Evolutionary conservation across 2,113 vertebrate species (phyloP).

Genomic region (Orcinus orca): DNA sequence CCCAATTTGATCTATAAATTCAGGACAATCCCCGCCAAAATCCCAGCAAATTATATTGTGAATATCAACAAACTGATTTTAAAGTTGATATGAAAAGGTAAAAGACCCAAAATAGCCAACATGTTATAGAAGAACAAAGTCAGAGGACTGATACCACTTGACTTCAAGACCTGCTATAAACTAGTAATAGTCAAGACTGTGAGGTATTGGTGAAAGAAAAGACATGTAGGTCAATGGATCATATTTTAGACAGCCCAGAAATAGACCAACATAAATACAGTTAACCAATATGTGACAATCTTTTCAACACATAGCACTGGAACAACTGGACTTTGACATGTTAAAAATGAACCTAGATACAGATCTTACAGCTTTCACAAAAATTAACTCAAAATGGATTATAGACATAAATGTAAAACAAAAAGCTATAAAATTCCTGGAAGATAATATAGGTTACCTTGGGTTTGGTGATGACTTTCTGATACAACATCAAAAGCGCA

Average conservation of each 20-base stretch:
- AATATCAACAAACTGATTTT: not conserved
- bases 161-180: not conserved
- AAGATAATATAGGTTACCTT: not conserved
- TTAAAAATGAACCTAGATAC: not conserved
- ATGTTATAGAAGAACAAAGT: not conserved
- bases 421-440: not conserved
- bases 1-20: not conserved
- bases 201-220: not conserved
- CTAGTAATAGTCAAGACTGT: not conserved
- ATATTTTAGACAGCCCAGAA: not conserved
- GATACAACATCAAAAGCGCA: not conserved
- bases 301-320: not conserved
- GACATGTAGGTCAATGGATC: not conserved
- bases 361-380: not conserved
- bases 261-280: not conserved
- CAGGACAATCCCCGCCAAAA: not conserved
- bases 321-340: not conserved
- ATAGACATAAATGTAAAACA: no score
- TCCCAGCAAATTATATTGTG: not conserved
- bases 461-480: not conserved
- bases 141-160: not conserved
- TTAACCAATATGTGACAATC: not conserved
- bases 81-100: not conserved
- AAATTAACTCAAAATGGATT: no score
- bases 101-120: not conserved